Conservation (phyloP, 2,888 invertebrate genomes). For the Rhamphomyia laevipes region DNA sequence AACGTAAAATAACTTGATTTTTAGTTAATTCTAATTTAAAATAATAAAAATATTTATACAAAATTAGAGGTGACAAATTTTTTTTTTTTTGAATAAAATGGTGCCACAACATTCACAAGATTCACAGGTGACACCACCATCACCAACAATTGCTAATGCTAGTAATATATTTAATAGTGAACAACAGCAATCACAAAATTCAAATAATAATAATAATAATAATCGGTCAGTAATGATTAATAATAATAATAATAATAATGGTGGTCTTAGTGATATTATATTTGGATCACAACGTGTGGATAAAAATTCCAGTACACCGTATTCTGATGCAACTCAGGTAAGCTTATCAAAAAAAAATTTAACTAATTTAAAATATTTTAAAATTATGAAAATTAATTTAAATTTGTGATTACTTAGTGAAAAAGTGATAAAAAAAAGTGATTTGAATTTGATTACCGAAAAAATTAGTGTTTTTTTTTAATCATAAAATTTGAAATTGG, state of each 20-base stretch:
- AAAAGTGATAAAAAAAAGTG: background rate
- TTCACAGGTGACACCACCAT: conserved; percentile 19
- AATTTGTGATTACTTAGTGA: background rate
- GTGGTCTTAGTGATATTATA: conserved; percentile 36
- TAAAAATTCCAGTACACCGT: conserved; percentile 86
- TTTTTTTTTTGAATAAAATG: conserved; percentile 16
- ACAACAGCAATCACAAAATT: conserved; percentile 7
- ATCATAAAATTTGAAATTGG: too few species aligned
- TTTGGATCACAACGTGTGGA: conserved; percentile 88
- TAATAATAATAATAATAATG: conserved; percentile 2
- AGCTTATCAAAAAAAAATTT: conserved; percentile 32
- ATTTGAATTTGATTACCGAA: too few species aligned
- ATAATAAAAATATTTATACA: background rate
- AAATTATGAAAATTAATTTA: too few species aligned
- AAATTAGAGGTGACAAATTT: background rate
- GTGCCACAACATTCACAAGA: conserved; percentile 28
- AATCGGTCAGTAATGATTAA: conserved; percentile 19
- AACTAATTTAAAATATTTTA: background rate
- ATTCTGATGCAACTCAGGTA: conserved; percentile 97
- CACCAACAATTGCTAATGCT: conserved; percentile 15
- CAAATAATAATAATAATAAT: conserved; percentile 6
- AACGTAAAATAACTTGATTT: too few species aligned
- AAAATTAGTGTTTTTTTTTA: too few species aligned
- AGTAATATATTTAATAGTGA: conserved; percentile 2
- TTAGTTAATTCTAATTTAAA: too few species aligned